A percentile compares a stretch with the other conserved stretches of the same genome.
phyloP scores from a whole-genome alignment of 2,888 invertebrate species.

The Chaetoderma sp. region DNA sequence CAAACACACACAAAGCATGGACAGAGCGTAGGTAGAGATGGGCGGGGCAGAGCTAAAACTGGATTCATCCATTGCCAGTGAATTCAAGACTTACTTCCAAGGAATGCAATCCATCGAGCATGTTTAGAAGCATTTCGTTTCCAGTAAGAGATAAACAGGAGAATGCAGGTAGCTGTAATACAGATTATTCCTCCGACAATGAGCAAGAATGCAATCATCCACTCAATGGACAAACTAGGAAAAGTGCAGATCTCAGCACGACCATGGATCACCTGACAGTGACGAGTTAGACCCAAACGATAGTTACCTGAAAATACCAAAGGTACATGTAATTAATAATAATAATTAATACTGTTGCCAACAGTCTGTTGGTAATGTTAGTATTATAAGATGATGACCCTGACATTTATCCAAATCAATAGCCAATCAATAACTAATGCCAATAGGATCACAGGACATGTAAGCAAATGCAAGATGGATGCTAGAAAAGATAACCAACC shows the following conservation, averaged over 20 bases:
- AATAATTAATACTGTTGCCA: no score
- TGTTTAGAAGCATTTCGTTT: slow-evolving; percentile 46
- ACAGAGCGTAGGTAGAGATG: no score
- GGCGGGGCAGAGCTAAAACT: no score
- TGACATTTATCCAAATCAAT: no score
- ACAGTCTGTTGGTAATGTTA: neutral
- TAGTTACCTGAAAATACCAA: slow-evolving; percentile 38
- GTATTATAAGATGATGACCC: no score
- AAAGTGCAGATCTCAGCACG: slow-evolving; percentile 47
- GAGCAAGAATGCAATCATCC: slow-evolving; percentile 50
- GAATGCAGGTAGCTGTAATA: slow-evolving; percentile 45
- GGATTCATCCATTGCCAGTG: no score
- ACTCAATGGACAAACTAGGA: slow-evolving; percentile 46
- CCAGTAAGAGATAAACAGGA: slow-evolving; percentile 52
- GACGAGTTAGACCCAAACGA: slow-evolving; percentile 49
- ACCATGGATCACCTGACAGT: slow-evolving; percentile 50
- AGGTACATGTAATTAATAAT: neutral
- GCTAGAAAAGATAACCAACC: no score
- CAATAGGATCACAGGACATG: no score
- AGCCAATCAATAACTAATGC: no score
- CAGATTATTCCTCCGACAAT: slow-evolving; percentile 52
- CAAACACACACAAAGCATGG: no score
- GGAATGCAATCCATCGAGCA: slow-evolving; percentile 54
- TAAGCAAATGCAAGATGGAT: no score
- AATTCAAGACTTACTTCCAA: slow-evolving; percentile 51